Conservation (phyloP, 2,888 invertebrate species). For the Disparrhopalites patrizii region DNA sequence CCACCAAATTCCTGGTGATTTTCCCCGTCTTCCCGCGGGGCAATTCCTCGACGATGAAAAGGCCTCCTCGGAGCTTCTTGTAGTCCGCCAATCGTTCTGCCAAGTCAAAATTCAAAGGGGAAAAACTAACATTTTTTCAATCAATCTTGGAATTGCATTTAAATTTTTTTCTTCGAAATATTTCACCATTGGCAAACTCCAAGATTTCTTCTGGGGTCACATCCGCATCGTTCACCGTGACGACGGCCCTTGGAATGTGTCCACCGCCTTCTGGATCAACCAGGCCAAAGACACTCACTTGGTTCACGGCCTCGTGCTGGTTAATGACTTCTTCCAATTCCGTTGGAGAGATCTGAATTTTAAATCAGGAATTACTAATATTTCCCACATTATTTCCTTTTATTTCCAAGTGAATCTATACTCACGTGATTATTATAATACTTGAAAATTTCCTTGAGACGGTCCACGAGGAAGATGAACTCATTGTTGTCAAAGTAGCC, state of each 20-base stretch:
- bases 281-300: conserved; percentile 44
- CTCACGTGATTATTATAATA: conserved; percentile 42
- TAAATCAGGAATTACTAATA: neutral
- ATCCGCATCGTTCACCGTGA: conserved; percentile 7
- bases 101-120: neutral
- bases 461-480: conserved; percentile 43
- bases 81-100: conserved; percentile 23
- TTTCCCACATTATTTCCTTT: neutral
- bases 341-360: conserved; percentile 41
- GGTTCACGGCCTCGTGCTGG: conserved; percentile 36
- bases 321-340: conserved; percentile 41
- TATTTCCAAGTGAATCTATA: neutral
- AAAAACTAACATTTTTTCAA: too few species aligned
- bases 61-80: conserved; percentile 24
- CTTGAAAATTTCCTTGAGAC: conserved; percentile 46
- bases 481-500: conserved; percentile 43
- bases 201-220: conserved; percentile 34
- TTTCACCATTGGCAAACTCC: conserved; percentile 12
- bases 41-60: conserved; percentile 21
- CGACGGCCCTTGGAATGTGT: conserved; percentile 43
- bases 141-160: too few species aligned
- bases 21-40: conserved; percentile 30
- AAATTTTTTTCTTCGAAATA: too few species aligned
- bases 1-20: conserved; percentile 16
- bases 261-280: conserved; percentile 43